These are phyloP conservation scores for Cantharis lateralis DNA, from an alignment of 2,888 invertebrate species.

Conservation along the genomic window DNA sequence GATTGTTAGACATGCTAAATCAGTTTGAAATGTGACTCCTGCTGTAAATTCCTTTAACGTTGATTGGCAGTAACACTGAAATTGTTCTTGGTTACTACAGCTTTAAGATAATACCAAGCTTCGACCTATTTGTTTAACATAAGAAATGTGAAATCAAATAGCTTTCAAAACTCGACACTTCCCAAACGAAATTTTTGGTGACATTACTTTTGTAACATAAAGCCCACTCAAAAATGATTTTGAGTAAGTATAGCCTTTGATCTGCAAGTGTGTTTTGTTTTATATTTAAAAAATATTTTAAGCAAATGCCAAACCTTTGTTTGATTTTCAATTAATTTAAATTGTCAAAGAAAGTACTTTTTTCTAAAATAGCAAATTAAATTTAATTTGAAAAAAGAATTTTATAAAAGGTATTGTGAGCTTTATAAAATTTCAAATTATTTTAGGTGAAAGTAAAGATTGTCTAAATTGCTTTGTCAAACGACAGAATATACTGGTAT, in stretches of 20 bases:
- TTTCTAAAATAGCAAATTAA: background rate
- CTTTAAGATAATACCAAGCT: constrained; percentile 16
- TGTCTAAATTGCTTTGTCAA: too few relatives aligned
- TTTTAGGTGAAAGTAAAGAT: background rate
- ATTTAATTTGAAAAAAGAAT: background rate
- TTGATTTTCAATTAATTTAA: background rate
- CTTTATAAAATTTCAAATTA: too few relatives aligned
- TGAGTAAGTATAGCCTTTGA: background rate
- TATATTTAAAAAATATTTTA: background rate
- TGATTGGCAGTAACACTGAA: constrained; percentile 18
- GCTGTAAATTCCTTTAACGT: constrained; percentile 15
- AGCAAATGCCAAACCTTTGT: background rate
- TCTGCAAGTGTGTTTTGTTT: background rate
- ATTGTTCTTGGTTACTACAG: constrained; percentile 18
- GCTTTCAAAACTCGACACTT: constrained; percentile 12
- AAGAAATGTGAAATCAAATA: constrained; percentile 21
- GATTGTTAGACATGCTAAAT: constrained; percentile 8
- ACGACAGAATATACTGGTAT: too few relatives aligned
- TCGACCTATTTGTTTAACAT: constrained; percentile 18
- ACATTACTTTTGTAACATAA: constrained; percentile 8
- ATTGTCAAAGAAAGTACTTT: background rate
- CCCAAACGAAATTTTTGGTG: constrained; percentile 4
- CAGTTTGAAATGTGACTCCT: constrained; percentile 13
- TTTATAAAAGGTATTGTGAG: background rate
- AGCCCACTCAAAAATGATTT: background rate